Percentiles rank a stretch among this genome's conserved stretches.
These are phyloP conservation scores for Oeneis ivallda DNA, from an alignment of 2,888 invertebrate genomes.

Conservation along the genomic window DNA sequence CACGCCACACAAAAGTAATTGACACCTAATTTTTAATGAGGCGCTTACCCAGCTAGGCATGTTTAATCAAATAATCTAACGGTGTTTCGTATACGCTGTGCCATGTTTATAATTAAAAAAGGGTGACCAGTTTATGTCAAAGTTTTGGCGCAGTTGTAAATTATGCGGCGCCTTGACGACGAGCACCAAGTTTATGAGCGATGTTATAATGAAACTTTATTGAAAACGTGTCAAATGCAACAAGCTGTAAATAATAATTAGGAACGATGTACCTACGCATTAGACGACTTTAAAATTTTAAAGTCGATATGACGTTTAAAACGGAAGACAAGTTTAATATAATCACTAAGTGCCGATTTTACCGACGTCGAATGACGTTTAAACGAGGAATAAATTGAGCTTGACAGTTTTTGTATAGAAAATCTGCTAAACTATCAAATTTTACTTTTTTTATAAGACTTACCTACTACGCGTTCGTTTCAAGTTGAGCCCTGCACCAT, in stretches of 20 bases:
- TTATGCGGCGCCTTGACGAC: constrained; percentile 59
- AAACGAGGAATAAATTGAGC: no score
- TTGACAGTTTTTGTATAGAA: no score
- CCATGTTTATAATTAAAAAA: constrained; percentile 35
- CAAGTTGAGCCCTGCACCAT: no score
- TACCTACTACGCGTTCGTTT: no score
- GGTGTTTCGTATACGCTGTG: constrained; percentile 26
- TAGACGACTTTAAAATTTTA: constrained; percentile 20
- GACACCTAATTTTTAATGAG: constrained; percentile 21
- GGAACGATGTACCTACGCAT: neutral
- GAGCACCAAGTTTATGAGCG: constrained; percentile 35
- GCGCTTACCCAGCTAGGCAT: constrained; percentile 9
- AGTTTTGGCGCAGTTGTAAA: constrained; percentile 67
- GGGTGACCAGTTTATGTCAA: constrained; percentile 48
- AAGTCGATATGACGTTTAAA: constrained; percentile 21
- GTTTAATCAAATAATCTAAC: constrained; percentile 37
- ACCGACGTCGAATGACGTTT: neutral
- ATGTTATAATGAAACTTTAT: constrained; percentile 36
- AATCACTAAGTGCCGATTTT: no score
- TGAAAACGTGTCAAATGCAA: constrained; percentile 29
- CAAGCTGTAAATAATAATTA: constrained; percentile 21
- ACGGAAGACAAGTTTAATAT: constrained; percentile 14
- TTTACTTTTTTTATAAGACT: no score
- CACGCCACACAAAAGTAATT: neutral
- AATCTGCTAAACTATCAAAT: no score